Evolutionary conservation across 2,888 invertebrate species (phyloP).

Genomic region (Acanthacorydalis orientalis): DNA sequence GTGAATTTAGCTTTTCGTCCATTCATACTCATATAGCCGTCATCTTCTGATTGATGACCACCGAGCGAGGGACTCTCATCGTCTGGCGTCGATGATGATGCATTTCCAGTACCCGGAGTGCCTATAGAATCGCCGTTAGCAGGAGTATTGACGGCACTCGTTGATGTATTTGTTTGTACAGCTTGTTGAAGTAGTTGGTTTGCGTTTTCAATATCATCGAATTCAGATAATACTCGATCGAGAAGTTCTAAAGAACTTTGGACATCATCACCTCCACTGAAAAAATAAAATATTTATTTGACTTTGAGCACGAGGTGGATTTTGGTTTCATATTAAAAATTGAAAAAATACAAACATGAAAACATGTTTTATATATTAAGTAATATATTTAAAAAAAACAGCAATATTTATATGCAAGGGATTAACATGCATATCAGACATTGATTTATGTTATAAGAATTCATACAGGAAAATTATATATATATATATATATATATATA

Average conservation of each 20-base stretch:
- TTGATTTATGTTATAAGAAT: no score
- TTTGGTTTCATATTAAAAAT: no score
- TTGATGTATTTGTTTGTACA: constrained; percentile 32
- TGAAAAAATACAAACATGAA: no score
- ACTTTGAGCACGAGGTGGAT: no score
- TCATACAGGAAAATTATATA: no score
- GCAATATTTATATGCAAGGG: no score
- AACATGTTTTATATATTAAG: no score
- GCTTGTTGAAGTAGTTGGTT: constrained; percentile 37
- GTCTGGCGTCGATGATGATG: constrained; percentile 25
- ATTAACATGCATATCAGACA: no score
- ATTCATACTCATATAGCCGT: constrained; percentile 87
- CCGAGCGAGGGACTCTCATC: constrained; percentile 62
- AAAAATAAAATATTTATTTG: constrained; percentile 22
- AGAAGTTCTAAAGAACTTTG: constrained; percentile 75
- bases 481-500: no score
- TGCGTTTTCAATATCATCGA: constrained; percentile 59
- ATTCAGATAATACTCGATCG: constrained; percentile 80
- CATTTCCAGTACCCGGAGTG: constrained; percentile 6
- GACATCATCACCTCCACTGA: constrained; percentile 70
- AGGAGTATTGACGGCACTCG: constrained; percentile 23
- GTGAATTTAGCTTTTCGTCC: constrained; percentile 64
- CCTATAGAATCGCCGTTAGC: constrained; percentile 14
- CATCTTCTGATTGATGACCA: constrained; percentile 76
- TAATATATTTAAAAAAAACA: no score